phyloP scores from a whole-genome alignment of 2,888 invertebrate species.

The Clanis bilineata region DNA sequence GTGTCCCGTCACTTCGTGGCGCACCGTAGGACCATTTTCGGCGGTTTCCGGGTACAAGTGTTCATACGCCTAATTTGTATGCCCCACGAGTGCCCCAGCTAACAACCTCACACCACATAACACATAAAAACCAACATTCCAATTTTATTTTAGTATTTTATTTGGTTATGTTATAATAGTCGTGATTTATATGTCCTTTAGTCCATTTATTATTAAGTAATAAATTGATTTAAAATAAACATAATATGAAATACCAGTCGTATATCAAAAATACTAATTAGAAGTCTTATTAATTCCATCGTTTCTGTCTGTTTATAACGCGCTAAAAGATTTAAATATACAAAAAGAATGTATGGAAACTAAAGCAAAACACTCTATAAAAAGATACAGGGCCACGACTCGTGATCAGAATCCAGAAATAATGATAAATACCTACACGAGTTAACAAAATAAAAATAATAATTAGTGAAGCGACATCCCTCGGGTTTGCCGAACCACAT shows the following conservation, averaged over 20 bases:
- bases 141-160: not conserved
- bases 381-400: not conserved
- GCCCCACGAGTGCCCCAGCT: constrained; percentile 43
- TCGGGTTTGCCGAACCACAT: constrained; percentile 41
- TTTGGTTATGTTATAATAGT: not conserved
- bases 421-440: constrained; percentile 32
- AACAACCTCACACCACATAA: constrained; percentile 45
- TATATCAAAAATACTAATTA: not conserved
- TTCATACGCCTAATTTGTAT: constrained; percentile 52
- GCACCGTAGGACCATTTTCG: constrained; percentile 57
- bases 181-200: not conserved
- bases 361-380: not conserved
- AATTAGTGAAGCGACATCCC: constrained; percentile 59
- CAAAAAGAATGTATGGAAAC: not conserved
- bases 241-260: not conserved
- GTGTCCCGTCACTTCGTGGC: constrained; percentile 39
- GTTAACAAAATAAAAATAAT: constrained; percentile 46
- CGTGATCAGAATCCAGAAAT: not conserved
- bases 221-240: not conserved
- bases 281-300: not conserved
- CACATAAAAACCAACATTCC: constrained; percentile 1
- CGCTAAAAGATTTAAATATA: not conserved
- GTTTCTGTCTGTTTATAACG: not conserved
- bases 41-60: constrained; percentile 60
- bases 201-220: not conserved